These are phyloP conservation scores for Cerastis leucographa DNA, from an alignment of 2,888 invertebrate species.

Conservation along the genomic window DNA sequence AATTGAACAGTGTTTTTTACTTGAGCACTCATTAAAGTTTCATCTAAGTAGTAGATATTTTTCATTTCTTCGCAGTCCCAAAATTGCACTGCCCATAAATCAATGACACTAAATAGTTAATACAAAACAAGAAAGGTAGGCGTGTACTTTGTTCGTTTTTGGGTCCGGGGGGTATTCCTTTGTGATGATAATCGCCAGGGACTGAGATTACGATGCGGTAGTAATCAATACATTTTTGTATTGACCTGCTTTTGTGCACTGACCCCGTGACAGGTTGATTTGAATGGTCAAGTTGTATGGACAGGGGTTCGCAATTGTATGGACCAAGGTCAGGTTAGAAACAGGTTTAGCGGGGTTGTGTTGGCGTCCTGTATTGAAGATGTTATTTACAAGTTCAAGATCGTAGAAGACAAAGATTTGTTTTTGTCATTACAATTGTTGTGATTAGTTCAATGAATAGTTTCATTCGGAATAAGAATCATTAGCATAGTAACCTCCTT, in stretches of 20 bases:
- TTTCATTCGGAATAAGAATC: too few species aligned
- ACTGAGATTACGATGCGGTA: slow-evolving; percentile 77
- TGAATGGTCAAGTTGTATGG: slow-evolving; percentile 73
- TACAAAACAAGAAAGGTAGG: slow-evolving; percentile 73
- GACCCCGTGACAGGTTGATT: slow-evolving; percentile 85
- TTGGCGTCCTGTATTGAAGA: neutral
- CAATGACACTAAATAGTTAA: slow-evolving; percentile 68
- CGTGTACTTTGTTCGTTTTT: slow-evolving; percentile 69
- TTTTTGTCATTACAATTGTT: neutral
- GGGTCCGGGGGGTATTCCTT: slow-evolving; percentile 80
- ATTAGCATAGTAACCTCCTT: too few species aligned
- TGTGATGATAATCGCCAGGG: slow-evolving; percentile 81
- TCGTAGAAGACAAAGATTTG: too few species aligned
- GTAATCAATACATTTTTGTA: slow-evolving; percentile 76
- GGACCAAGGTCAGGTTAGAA: slow-evolving; percentile 38
- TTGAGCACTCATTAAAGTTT: neutral
- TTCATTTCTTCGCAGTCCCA: neutral
- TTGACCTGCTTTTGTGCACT: slow-evolving; percentile 78
- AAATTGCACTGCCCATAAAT: slow-evolving; percentile 44
- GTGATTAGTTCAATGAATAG: neutral
- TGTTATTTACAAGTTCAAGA: slow-evolving; percentile 21
- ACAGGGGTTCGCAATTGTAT: slow-evolving; percentile 62
- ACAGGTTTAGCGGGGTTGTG: neutral
- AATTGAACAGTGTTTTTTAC: neutral
- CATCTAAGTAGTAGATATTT: neutral